Conservation (phyloP, 2,113 vertebrate species). For the Narcine bancroftii region DNA sequence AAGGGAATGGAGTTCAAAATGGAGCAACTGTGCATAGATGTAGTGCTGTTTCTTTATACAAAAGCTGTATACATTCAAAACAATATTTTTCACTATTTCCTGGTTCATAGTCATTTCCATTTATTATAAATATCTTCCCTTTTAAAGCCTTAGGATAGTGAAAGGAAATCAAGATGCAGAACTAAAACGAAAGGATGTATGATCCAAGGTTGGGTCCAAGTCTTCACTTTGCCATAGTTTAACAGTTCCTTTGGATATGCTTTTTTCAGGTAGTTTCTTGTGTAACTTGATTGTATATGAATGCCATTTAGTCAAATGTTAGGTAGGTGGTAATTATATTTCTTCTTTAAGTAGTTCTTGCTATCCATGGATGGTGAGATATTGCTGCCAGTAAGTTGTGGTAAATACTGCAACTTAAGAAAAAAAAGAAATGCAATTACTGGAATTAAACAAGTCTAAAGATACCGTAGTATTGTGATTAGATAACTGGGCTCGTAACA, state of each 20-base stretch:
- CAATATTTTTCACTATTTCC: background rate
- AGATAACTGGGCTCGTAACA: too few relatives aligned
- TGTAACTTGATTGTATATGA: background rate
- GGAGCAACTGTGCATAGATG: background rate
- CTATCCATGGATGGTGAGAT: constrained; percentile 75
- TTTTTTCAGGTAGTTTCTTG: background rate
- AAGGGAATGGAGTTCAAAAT: background rate
- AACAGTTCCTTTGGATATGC: background rate
- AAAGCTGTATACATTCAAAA: background rate
- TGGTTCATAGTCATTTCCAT: background rate
- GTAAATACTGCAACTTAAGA: constrained; percentile 64
- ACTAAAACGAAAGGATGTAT: background rate
- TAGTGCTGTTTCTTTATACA: constrained; percentile 11
- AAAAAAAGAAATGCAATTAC: background rate
- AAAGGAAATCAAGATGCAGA: background rate
- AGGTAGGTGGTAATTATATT: constrained; percentile 77
- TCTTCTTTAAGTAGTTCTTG: constrained; percentile 72
- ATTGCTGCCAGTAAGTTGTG: constrained; percentile 73
- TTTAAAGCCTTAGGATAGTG: background rate
- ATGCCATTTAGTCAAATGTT: constrained; percentile 66
- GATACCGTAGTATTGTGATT: too few relatives aligned
- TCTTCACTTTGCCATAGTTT: background rate
- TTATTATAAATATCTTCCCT: background rate
- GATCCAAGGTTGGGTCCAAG: background rate
- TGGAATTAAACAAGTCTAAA: background rate